phyloP scores from a whole-genome alignment of 2,888 invertebrate species.

The Synanthedon vespiformis region DNA sequence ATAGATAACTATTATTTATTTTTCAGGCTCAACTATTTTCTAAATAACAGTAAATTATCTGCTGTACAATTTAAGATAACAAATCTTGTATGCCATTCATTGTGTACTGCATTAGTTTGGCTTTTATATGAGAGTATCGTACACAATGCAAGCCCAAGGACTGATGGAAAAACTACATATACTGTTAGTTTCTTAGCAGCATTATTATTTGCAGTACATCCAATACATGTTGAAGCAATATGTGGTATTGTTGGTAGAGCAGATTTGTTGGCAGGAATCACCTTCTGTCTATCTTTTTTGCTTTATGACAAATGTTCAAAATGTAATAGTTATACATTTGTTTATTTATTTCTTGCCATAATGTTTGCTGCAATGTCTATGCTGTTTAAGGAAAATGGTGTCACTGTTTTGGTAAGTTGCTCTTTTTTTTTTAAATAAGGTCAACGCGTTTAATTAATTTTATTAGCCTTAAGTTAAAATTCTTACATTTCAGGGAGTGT shows the following conservation, averaged over 20 bases:
- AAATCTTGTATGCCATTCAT: constrained; percentile 80
- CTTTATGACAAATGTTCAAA: constrained; percentile 61
- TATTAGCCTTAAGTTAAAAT: neutral
- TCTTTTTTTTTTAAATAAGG: too few relatives aligned
- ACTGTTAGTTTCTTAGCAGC: constrained; percentile 76
- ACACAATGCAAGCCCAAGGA: constrained; percentile 7
- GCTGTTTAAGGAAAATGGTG: constrained; percentile 94
- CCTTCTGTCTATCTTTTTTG: constrained; percentile 79
- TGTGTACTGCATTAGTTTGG: constrained; percentile 51
- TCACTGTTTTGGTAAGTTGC: constrained; percentile 84
- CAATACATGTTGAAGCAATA: constrained; percentile 93
- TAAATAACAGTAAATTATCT: constrained; percentile 69
- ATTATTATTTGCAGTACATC: constrained; percentile 89
- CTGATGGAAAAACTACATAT: constrained; percentile 21
- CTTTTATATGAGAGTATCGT: constrained; percentile 22
- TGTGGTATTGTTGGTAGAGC: constrained; percentile 93
- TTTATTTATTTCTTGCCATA: constrained; percentile 36
- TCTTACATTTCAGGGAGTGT: constrained; percentile 63
- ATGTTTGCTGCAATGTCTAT: constrained; percentile 74
- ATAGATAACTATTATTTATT: constrained; percentile 7
- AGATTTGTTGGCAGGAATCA: constrained; percentile 85
- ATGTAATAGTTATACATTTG: constrained; percentile 10
- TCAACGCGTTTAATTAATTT: too few relatives aligned
- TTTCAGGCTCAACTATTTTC: constrained; percentile 75
- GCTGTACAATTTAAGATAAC: constrained; percentile 78